Evolutionary conservation across 2,113 vertebrate species (phyloP).

Genomic region (Misgurnus mizolepis): DNA sequence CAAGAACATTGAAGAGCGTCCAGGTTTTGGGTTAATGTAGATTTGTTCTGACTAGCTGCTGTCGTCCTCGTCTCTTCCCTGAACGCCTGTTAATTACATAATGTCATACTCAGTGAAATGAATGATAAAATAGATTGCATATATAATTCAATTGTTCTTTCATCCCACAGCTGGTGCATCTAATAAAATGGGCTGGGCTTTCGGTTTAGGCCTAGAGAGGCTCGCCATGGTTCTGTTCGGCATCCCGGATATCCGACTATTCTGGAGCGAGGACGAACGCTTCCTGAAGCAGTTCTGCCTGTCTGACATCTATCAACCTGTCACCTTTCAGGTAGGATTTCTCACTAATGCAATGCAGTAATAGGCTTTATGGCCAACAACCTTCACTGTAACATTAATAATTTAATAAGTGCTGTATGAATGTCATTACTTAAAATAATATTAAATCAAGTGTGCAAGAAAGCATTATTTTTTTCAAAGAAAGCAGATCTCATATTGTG

Average conservation of each 20-base stretch:
- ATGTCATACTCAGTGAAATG: constrained; percentile 3
- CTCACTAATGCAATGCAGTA: neutral
- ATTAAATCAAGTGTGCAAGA: too few relatives aligned
- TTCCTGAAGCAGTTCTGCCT: constrained; percentile 87
- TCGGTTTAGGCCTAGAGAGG: constrained; percentile 91
- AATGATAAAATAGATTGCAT: neutral
- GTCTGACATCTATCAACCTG: constrained; percentile 75
- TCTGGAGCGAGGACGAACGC: constrained; percentile 91
- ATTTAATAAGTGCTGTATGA: too few relatives aligned
- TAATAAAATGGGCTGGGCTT: constrained; percentile 90
- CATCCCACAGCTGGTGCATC: constrained; percentile 81
- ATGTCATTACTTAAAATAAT: too few relatives aligned
- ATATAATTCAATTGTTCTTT: constrained; percentile 25
- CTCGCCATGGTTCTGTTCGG: constrained; percentile 91
- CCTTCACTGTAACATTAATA: too few relatives aligned
- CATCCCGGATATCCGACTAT: constrained; percentile 93
- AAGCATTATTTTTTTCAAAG: too few relatives aligned
- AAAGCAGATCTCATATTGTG: neutral
- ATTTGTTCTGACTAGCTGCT: constrained; percentile 3
- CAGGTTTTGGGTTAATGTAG: neutral
- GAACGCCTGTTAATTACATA: neutral
- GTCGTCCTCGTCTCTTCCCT: neutral
- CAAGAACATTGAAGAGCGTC: neutral
- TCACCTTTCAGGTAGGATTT: constrained; percentile 84
- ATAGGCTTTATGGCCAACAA: neutral